Conservation (phyloP, 53 echinoderm and acorn worm species). For the Zoroaster sp. region DNA sequence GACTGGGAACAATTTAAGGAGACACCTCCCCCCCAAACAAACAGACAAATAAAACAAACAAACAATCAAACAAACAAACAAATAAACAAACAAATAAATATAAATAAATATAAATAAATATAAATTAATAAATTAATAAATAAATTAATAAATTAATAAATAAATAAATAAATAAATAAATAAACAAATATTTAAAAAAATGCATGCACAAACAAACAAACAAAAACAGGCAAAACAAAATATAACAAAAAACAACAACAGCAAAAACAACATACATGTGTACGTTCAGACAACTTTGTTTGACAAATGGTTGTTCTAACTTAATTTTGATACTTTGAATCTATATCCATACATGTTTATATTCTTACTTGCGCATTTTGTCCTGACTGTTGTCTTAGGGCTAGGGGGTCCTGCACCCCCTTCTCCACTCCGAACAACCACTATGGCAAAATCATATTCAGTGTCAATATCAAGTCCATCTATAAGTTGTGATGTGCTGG, state of each 20-base stretch:
- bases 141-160: too few species aligned
- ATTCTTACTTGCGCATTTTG: slow-evolving; percentile 46
- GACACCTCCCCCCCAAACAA: too few species aligned
- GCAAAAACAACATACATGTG: too few species aligned
- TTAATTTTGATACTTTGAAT: neutral
- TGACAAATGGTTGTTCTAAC: neutral
- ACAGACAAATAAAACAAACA: too few species aligned
- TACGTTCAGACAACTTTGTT: too few species aligned
- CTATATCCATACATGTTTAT: neutral
- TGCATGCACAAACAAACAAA: neutral
- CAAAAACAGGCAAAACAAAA: neutral
- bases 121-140: too few species aligned
- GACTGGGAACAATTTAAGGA: too few species aligned
- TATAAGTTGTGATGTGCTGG: neutral
- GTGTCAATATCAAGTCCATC: slow-evolving; percentile 17
- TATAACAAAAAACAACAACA: neutral
- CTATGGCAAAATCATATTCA: slow-evolving; percentile 58
- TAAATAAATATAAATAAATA: too few species aligned
- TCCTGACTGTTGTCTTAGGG: neutral
- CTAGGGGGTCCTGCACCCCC: slow-evolving; percentile 46
- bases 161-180: too few species aligned
- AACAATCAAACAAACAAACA: too few species aligned
- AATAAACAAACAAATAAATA: too few species aligned
- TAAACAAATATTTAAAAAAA: neutral
- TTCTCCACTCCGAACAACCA: slow-evolving; percentile 35